Evolutionary conservation across 1,140 invertebrate species (phyloP), one percentile per base, ranked within the genome.

Genomic region (Archivesica marissinica): DNA sequence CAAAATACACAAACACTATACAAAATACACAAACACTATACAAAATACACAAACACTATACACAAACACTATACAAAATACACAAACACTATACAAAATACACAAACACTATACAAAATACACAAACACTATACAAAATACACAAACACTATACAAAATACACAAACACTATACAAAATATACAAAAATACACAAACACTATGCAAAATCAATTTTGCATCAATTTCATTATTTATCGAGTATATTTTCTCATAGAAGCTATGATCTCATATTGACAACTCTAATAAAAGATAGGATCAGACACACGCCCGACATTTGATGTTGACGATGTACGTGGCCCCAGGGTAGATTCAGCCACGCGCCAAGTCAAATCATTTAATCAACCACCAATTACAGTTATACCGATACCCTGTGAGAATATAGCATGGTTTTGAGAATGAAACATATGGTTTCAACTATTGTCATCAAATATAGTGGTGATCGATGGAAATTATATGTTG

Each of bases 391-490:
- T 79, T 79, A 79, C 59, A 28, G 41, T 59, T 66, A 38, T 76
- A 52, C 23, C 33, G 28, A 76, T 59, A 52, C 68, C 50, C 13
- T 28, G 2, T 56, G 30, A 9, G n/a, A 7, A 59, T 52, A 76
- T 39, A 79, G 33, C 25, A 64, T 64, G 76, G 39, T 79, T 79
- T 28, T 79, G 76, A 39, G 76, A 79, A 79, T 61, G 15, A 59
- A 76, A 76, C 74, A 79, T 79, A 79, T 79, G 54, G 59, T 66
- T 79, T 39, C 35, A 44, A 70, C 38, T 47, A 41, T 11, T 70
- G 66, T 44, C 25, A 70, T 70, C 47, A 70, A 52, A 72, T 72
- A 47, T 30, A 23, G 15, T 23, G 2, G 23, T 72, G 59, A 47
- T 72, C 25, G 47, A 72, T 72, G 38, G 30, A 47, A 72, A 72